Evolutionary conservation across 2,888 invertebrate genomes (phyloP), one percentile per base, ranked within the genome.

Genomic region (Lasioglossum leucozonium): DNA sequence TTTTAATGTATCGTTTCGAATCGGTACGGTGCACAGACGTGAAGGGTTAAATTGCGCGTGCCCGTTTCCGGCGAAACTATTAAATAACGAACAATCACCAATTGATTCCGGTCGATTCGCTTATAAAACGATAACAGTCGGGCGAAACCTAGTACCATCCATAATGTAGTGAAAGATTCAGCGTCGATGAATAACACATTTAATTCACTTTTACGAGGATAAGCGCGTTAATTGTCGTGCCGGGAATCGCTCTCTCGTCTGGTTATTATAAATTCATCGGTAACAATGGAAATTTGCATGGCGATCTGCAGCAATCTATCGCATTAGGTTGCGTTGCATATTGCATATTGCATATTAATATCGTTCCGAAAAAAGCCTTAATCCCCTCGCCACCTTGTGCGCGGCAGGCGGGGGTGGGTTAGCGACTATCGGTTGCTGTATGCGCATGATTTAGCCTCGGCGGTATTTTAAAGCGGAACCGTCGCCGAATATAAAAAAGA

Each of bases 281-380:
- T 72, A 34, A 47, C 72, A 69, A n/a, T 30, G 51, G 55, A 77
- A 67, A 67, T 30, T 34, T 77, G 47, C 74, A 69, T 34, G 16
- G 26, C 10, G 74, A 40, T 55, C 62, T 62, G 62, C 62, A 30
- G 62, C 62, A 26, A 62, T 62, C 62, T 62, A 30, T 72, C 30
- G 75, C 75, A 72, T 51, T 26, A 37, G 40, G n/a, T 16, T 74
- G 81, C 62, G 62, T 30, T 62, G 62, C 62, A 62, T 62, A 62
- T 62, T 62, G 62, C 62, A 62, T 62, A 62, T 62, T 62, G 62
- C 62, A 62, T 62, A 62, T 62, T 62, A 62, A 62, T 62, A 26
- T 62, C 62, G 62, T 62, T 62, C 18, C 30, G 16, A 62, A 62
- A 62, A 62, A 62, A 62, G 62, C 62, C 62, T 62, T 13, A 62